These are phyloP conservation scores for Nesidiocoris tenuis DNA, from an alignment of 2,888 invertebrate genomes.

Conservation along the genomic window DNA sequence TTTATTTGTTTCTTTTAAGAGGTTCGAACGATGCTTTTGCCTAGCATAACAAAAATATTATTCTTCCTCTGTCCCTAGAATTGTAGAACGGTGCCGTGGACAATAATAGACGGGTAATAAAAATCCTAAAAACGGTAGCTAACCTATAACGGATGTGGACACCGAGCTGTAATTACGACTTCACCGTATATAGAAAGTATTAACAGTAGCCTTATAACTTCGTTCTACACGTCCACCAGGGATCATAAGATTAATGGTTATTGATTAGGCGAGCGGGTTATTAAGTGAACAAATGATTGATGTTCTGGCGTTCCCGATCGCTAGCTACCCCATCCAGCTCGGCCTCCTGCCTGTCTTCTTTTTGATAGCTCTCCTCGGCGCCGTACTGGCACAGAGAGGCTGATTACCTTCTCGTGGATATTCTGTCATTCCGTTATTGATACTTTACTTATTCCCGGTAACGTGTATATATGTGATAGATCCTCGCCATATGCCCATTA, in stretches of 20 bases:
- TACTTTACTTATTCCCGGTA: conserved; percentile 5
- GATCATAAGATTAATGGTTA: conserved; percentile 7
- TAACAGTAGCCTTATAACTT: conserved; percentile 8
- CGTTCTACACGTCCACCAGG: background rate
- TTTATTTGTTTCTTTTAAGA: too few relatives aligned
- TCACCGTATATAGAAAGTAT: conserved; percentile 18
- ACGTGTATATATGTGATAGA: conserved; percentile 23
- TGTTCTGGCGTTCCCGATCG: conserved; percentile 5
- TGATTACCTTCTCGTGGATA: background rate
- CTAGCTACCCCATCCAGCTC: background rate
- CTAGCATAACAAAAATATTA: too few relatives aligned
- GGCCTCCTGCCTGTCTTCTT: background rate
- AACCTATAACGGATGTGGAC: too few relatives aligned
- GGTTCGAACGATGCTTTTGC: too few relatives aligned
- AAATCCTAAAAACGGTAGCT: background rate
- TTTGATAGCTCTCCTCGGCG: background rate
- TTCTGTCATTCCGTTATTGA: conserved; percentile 14
- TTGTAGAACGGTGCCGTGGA: too few relatives aligned
- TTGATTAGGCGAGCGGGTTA: conserved; percentile 10
- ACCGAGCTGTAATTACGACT: too few relatives aligned
- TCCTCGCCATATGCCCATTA: conserved; percentile 17
- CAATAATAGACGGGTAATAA: too few relatives aligned
- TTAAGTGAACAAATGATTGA: conserved; percentile 16
- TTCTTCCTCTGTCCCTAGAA: too few relatives aligned
- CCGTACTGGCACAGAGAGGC: background rate